Evolutionary conservation across 2,888 invertebrate species (phyloP), one percentile per base, ranked within the genome.

Genomic region (Blastobasis adustella): DNA sequence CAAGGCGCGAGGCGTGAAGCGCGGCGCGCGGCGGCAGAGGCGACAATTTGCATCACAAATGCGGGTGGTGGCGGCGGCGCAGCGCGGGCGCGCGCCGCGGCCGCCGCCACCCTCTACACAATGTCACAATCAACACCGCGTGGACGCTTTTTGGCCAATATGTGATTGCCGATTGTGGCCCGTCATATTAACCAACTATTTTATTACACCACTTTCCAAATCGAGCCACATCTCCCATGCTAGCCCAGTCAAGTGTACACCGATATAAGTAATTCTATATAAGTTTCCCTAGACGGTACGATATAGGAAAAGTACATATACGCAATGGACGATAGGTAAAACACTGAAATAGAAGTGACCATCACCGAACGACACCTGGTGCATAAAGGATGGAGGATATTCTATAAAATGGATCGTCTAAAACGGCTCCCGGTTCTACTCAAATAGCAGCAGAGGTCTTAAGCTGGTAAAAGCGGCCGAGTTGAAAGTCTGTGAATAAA

Each of bases 71-170:
- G 55, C 53, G 53, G 59, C 58, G 58, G 56, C 61, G 60, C 57
- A 51, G 49, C 50, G 62, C 57, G 66, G 63, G 62, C 65, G 67
- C 65, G 71, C 77, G 71, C 77, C 80, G 78, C 71, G 81, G 77
- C 64, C 67, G 74, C 66, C 73, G 77, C 77, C 70, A 68, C 76
- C 70, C 71, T 67, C 67, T 69, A 80, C 79, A 88, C 88, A 88
- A 88, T 88, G 79, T 82, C 80, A 87, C 86, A 88, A 88, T 88
- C 87, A 87, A 82, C 86, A 79, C 74, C 82, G 83, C 83, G 82
- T 80, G 77, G 80, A 79, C 79, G 87, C 81, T 84, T 88, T 87
- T 87, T 84, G 79, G 79, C 69, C 76, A 79, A 72, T 67, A 73
- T 78, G 74, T 85, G 81, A 87, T 86, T 85, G 82, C 71, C 79